A percentile compares a stretch with the other conserved stretches of the same genome.
These are phyloP conservation scores for Typhlomys cinereus DNA, from an alignment of 2,113 vertebrate species.

Conservation along the genomic window DNA sequence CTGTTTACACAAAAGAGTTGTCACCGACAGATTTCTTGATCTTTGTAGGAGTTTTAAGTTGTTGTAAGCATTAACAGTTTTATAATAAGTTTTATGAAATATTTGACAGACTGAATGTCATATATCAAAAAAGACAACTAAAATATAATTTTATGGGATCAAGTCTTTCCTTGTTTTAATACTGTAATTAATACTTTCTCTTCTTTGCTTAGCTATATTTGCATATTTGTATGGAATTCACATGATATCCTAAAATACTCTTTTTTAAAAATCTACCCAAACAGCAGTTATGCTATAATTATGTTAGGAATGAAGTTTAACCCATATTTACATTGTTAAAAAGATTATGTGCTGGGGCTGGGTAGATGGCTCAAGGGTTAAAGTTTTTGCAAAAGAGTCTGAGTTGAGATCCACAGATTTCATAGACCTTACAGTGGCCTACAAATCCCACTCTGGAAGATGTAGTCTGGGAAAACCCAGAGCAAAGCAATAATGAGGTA, in stretches of 20 bases:
- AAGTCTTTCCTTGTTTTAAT: conserved; percentile 21
- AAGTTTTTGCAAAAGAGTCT: too few relatives aligned
- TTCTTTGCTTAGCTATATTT: background rate
- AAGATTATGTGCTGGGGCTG: background rate
- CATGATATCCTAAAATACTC: background rate
- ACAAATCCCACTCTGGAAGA: too few relatives aligned
- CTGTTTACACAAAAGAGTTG: background rate
- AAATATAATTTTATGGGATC: conserved; percentile 5
- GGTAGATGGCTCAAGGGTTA: too few relatives aligned
- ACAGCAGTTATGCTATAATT: background rate
- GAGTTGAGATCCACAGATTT: too few relatives aligned
- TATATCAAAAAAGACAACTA: conserved; percentile 22
- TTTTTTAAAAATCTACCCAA: background rate
- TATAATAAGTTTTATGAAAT: conserved; percentile 8
- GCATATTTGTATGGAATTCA: background rate
- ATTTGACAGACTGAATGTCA: background rate
- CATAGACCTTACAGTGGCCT: too few relatives aligned
- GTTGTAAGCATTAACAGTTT: background rate
- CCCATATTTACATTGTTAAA: background rate
- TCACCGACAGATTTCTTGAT: background rate
- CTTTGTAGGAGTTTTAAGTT: background rate
- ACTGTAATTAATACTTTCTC: background rate
- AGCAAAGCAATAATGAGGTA: too few relatives aligned
- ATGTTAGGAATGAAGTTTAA: background rate
- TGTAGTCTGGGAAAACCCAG: too few relatives aligned